Conservation (phyloP, 1,140 invertebrate species). For the Cherax destructor region DNA sequence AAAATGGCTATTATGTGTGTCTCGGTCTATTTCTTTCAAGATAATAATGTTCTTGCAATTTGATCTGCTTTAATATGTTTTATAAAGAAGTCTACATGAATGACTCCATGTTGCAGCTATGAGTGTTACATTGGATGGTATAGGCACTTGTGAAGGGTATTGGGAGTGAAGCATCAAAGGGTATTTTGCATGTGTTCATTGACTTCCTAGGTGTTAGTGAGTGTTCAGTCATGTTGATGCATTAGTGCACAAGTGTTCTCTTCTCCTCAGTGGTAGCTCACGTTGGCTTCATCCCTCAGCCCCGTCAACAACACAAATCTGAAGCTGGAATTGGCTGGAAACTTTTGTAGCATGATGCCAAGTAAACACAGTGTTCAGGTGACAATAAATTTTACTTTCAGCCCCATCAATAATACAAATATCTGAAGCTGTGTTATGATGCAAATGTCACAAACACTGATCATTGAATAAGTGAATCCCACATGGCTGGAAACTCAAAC, state of each 20-base stretch:
- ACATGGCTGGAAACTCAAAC: no score
- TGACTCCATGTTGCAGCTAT: conserved; percentile 17
- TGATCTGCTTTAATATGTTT: conserved; percentile 24
- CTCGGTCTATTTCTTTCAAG: background rate
- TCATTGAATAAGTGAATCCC: no score
- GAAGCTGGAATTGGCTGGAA: conserved; percentile 1
- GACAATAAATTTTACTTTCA: background rate
- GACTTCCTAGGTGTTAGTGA: conserved; percentile 41
- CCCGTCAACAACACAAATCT: background rate
- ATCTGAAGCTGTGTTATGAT: background rate
- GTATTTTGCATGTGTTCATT: conserved; percentile 46
- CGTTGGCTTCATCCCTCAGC: conserved; percentile 2
- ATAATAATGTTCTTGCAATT: background rate
- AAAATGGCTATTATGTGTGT: conserved; percentile 37
- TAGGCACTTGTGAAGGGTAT: conserved; percentile 8
- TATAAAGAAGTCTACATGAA: conserved; percentile 13
- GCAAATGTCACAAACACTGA: no score
- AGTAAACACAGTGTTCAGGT: conserved; percentile 25
- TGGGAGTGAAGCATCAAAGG: conserved; percentile 15
- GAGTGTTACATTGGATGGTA: conserved; percentile 21
- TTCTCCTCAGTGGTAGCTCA: conserved; percentile 18
- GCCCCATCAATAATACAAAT: background rate
- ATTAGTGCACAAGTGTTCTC: background rate
- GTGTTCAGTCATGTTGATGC: conserved; percentile 3
- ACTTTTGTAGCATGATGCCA: background rate